A percentile compares a stretch with the other conserved stretches of the same genome.
phyloP scores from a whole-genome alignment of 2,113 vertebrate species.

The Beaufortia kweichowensis region DNA sequence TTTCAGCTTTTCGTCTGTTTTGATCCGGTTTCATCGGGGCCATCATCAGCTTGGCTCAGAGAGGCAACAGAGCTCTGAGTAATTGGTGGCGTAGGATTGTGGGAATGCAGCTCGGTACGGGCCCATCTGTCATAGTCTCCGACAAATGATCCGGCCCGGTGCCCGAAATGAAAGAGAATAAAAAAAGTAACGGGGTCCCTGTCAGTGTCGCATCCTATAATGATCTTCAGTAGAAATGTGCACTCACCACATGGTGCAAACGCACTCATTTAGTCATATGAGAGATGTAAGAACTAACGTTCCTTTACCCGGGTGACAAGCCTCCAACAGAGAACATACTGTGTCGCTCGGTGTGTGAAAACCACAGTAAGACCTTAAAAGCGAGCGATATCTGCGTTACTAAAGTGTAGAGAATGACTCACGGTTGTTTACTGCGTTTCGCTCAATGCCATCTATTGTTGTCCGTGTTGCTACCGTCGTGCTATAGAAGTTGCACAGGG shows the following conservation, averaged over 20 bases:
- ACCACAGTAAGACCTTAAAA: slow-evolving; percentile 1
- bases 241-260: slow-evolving; percentile 3
- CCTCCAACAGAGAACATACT: slow-evolving; percentile 26
- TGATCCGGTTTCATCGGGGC: slow-evolving; percentile 44
- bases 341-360: slow-evolving; percentile 25
- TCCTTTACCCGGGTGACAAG: slow-evolving; percentile 27
- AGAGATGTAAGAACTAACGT: slow-evolving; percentile 41
- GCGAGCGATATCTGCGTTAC: background rate
- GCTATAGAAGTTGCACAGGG: background rate
- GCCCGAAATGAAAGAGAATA: slow-evolving; percentile 54
- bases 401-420: background rate
- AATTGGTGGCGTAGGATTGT: slow-evolving; percentile 63
- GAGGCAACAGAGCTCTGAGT: slow-evolving; percentile 51
- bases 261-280: slow-evolving; percentile 37
- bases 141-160: slow-evolving; percentile 50
- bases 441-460: background rate
- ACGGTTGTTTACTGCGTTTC: background rate
- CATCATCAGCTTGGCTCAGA: slow-evolving; percentile 45
- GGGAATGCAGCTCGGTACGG: slow-evolving; percentile 50
- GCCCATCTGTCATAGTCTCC: slow-evolving; percentile 63
- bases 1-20: slow-evolving; percentile 41
- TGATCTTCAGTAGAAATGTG: slow-evolving; percentile 42
- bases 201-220: slow-evolving; percentile 43
- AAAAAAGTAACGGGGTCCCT: slow-evolving; percentile 47
- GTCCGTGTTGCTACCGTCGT: background rate